Percentiles rank a stretch among this genome's conserved stretches.
Evolutionary conservation across 2,797 vertebrate species (phyloP).

Genomic region (Tangara arthus): DNA sequence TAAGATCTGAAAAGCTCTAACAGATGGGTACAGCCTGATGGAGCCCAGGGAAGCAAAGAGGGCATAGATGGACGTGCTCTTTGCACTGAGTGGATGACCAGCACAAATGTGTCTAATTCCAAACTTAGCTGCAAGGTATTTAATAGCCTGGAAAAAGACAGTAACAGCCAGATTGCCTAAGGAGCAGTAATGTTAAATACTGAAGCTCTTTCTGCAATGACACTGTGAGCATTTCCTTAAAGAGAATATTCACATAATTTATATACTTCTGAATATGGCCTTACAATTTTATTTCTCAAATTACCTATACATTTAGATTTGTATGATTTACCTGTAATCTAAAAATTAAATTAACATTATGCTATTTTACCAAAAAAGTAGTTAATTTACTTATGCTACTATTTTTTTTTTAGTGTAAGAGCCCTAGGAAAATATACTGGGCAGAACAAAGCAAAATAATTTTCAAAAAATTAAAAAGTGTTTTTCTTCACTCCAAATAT

Average conservation of each 20-base stretch:
- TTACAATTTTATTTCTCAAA: background rate
- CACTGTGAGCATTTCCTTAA: background rate
- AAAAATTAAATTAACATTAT: background rate
- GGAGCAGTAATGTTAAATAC: background rate
- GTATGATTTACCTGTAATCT: background rate
- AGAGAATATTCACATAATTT: background rate
- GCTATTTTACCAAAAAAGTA: background rate
- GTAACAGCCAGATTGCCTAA: background rate
- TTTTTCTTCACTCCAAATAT: background rate
- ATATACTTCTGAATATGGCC: background rate
- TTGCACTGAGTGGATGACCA: background rate
- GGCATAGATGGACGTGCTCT: background rate
- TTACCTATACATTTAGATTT: background rate
- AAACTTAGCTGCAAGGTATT: background rate
- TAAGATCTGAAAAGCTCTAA: background rate
- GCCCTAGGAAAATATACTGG: background rate
- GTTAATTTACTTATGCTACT: background rate
- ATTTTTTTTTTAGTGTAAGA: background rate
- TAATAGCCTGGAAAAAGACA: background rate
- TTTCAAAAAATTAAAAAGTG: fast-evolving
- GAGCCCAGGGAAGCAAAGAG: background rate
- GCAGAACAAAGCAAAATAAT: background rate
- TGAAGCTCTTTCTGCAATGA: background rate
- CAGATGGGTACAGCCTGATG: background rate
- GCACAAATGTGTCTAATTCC: background rate